Percentiles rank a stretch among this genome's conserved stretches.
phyloP scores from a whole-genome alignment of 1,140 invertebrate genomes.

The Hypsibius dujardini region DNA sequence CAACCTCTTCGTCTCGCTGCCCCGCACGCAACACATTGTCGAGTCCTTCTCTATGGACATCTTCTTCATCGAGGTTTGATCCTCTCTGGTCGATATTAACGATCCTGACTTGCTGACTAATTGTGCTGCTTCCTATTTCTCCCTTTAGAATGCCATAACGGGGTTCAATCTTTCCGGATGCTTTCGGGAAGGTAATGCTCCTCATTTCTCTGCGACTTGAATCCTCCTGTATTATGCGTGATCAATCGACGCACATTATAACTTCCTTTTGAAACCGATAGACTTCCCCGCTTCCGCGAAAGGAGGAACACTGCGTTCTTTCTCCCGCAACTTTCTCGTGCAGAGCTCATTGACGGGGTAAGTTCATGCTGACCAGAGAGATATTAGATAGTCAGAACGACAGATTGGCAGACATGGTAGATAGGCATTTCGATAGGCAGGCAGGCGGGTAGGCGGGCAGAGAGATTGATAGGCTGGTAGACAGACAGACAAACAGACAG shows the following conservation, averaged over 20 bases:
- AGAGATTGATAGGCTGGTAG: too few relatives aligned
- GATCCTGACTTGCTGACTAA: neutral
- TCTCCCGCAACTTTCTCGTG: conserved; percentile 5
- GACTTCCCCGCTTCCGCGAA: neutral
- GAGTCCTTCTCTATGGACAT: conserved; percentile 9
- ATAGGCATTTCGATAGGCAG: neutral
- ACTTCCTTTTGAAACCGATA: neutral
- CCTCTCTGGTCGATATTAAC: neutral
- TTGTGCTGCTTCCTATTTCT: neutral
- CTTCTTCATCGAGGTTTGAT: conserved; percentile 8
- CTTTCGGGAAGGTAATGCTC: conserved; percentile 1
- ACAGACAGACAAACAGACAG: too few relatives aligned
- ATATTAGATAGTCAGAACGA: neutral
- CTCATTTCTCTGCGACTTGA: neutral
- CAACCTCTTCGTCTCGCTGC: neutral
- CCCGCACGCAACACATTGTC: neutral
- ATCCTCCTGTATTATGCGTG: neutral
- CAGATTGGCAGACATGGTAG: neutral
- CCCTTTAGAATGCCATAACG: neutral
- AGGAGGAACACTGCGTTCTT: conserved; percentile 8
- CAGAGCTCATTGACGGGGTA: neutral
- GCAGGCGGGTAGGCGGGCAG: too few relatives aligned
- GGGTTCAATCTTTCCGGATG: neutral
- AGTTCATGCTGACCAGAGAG: neutral
- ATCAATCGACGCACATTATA: too few relatives aligned